A percentile compares a stretch with the other conserved stretches of the same genome.
Evolutionary conservation across 2,113 vertebrate species (phyloP).

Genomic region (Bagarius yarrelli): DNA sequence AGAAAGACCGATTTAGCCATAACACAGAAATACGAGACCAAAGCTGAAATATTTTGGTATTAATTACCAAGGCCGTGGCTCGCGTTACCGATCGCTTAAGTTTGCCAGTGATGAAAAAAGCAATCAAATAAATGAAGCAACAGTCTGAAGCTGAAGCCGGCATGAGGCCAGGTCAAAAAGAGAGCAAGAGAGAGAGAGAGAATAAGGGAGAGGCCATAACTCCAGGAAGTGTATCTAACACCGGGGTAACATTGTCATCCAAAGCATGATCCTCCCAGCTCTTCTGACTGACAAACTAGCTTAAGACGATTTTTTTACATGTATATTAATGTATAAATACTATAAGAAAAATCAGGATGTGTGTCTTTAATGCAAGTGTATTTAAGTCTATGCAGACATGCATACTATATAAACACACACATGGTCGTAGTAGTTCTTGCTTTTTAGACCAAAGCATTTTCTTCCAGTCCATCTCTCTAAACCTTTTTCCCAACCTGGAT

Average conservation of each 20-base stretch:
- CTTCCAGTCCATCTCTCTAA: conserved; percentile 59
- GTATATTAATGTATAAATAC: conserved; percentile 47
- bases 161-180: conserved; percentile 29
- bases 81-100: conserved; percentile 60
- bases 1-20: conserved; percentile 75
- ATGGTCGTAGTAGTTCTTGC: conserved; percentile 38
- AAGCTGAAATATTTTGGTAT: conserved; percentile 78
- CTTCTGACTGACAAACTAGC: conserved; percentile 50
- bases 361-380: neutral
- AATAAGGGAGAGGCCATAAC: conserved; percentile 21
- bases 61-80: conserved; percentile 68
- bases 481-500: conserved; percentile 66
- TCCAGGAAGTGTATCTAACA: conserved; percentile 58
- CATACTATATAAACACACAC: conserved; percentile 8
- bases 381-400: neutral
- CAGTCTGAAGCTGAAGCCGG: conserved; percentile 49
- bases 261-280: conserved; percentile 38
- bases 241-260: conserved; percentile 58
- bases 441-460: conserved; percentile 57
- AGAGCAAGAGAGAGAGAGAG: conserved; percentile 40
- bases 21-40: conserved; percentile 74
- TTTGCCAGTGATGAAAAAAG: conserved; percentile 56
- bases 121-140: conserved; percentile 64
- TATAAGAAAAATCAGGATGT: conserved; percentile 26
- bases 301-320: conserved; percentile 50